Base-by-base conservation (phyloP, 2,113 vertebrate genomes). In the Setophaga coronata region DNA sequence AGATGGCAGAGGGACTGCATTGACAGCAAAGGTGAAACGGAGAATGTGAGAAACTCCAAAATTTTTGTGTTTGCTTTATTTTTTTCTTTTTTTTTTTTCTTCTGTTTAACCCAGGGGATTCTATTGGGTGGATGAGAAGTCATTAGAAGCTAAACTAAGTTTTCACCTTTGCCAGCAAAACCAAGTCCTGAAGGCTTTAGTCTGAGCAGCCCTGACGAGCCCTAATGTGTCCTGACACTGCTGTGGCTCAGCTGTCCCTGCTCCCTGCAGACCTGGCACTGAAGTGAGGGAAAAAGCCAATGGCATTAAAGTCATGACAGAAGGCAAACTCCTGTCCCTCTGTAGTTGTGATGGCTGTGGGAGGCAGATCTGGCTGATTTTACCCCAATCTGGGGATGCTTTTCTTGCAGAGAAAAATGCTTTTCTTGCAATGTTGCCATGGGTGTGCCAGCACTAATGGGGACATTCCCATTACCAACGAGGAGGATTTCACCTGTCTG, bases 121-220 rank as follows among this genome's bases (percentile, higher is more conserved):
- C 31, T 74, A 0, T 1, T 23, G 78, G 29, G 14, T 58, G 51
- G 16, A 15, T 58, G 38, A 42, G 11, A 82, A 89, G 34, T 29
- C 64, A 78, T 74, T 50, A 74, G 57, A 78, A 89, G 67, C 51
- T 69, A 69, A 94, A 29, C n/a, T 4, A 71, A 87, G 42, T 76
- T 62, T 91, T 86, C 84, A 82, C 86, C 71, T 71, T 38, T 81
- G 53, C 74, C 90, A 65, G 81, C 38, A 82, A 57, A 91, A 48
- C 43, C 18, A 50, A 67, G 50, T 89, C 61, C 89, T 74, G 40
- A 3, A 64, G 58, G 81, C 47, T 91, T 38, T 31, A 47, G 38
- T 62, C 45, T 70, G 7, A 77, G 51, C 45, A 60, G 79, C 24
- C 47, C 62, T 70, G 47, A 20, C 9, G 58, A 54, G 54, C 40